These are phyloP conservation scores for Zosterops lateralis DNA, from an alignment of 2,113 vertebrate species.

Conservation along the genomic window DNA sequence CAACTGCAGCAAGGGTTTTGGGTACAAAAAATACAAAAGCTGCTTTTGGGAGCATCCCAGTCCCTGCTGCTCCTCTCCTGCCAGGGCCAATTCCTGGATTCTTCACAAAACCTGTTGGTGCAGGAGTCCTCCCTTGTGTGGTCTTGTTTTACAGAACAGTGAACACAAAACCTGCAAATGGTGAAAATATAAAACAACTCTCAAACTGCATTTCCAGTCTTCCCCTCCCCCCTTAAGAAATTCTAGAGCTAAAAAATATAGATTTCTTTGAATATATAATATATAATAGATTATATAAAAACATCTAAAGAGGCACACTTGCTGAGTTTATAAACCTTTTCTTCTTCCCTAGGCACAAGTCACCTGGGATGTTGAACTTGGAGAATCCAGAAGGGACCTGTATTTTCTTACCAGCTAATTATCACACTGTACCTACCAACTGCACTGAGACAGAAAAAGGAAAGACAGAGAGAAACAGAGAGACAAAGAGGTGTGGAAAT, in stretches of 20 bases:
- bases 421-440: constrained; percentile 61
- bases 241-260: constrained; percentile 64
- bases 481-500: constrained; percentile 20
- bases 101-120: background rate
- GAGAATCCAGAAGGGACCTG: constrained; percentile 65
- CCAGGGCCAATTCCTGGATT: background rate
- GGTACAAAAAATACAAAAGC: background rate
- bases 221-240: background rate
- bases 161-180: background rate
- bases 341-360: constrained; percentile 1
- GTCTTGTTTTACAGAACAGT: constrained; percentile 4
- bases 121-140: background rate
- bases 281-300: constrained; percentile 59
- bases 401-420: constrained; percentile 70
- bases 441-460: constrained; percentile 42
- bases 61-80: background rate
- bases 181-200: constrained; percentile 14
- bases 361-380: constrained; percentile 42
- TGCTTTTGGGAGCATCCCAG: background rate
- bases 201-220: background rate
- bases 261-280: constrained; percentile 58
- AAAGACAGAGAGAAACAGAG: background rate
- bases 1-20: background rate
- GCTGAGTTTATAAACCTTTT: constrained; percentile 23
- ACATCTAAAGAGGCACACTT: constrained; percentile 41